phyloP scores from a whole-genome alignment of 2,888 invertebrate species.

The Clanis bilineata region DNA sequence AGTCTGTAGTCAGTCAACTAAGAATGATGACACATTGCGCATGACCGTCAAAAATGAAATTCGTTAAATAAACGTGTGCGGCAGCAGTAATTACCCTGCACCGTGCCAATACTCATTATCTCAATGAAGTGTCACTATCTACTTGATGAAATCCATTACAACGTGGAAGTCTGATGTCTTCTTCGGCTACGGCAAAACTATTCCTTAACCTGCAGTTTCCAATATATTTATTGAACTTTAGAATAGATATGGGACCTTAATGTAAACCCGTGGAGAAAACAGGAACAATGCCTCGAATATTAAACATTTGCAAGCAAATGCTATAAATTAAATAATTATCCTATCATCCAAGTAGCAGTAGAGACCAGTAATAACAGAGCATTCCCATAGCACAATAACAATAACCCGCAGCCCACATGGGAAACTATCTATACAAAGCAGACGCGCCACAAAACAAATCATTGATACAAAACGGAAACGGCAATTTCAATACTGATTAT shows the following conservation, averaged over 20 bases:
- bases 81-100: neutral
- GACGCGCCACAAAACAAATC: neutral
- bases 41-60: constrained; percentile 2
- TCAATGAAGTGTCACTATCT: neutral
- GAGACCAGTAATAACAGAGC: neutral
- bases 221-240: no score
- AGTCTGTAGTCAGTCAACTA: neutral
- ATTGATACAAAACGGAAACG: neutral
- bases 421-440: neutral
- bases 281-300: no score
- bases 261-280: no score
- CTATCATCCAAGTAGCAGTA: neutral
- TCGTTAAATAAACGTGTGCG: neutral
- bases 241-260: no score
- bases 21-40: constrained; percentile 1
- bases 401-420: constrained; percentile 1
- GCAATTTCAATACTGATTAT: constrained; percentile 18
- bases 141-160: neutral
- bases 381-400: neutral
- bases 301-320: no score
- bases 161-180: neutral
- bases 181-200: no score
- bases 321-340: no score
- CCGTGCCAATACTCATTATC: constrained; percentile 1
- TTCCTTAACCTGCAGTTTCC: no score